Evolutionary conservation across 2,113 vertebrate species (phyloP).

Genomic region (Chitala chitala): DNA sequence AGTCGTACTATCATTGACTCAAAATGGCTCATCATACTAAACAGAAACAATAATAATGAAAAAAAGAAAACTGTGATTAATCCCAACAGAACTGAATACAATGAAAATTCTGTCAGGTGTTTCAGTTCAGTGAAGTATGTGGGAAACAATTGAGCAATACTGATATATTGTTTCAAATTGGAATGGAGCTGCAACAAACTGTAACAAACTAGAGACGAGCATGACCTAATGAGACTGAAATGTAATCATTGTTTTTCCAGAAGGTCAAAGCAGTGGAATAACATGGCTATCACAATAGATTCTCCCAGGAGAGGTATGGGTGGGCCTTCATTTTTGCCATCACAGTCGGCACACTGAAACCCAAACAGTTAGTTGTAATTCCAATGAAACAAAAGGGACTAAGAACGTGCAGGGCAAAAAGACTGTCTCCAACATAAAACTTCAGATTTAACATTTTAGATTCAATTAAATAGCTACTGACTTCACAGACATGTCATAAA

Average conservation of each 20-base stretch:
- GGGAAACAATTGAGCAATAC: no score
- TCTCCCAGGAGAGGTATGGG: conserved; percentile 29
- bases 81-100: not conserved
- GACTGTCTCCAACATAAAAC: no score
- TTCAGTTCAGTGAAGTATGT: conserved; percentile 19
- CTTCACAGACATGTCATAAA: no score
- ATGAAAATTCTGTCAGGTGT: not conserved
- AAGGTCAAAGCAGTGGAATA: conserved; percentile 32
- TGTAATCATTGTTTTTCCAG: conserved; percentile 48
- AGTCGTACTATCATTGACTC: no score
- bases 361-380: conserved; percentile 23
- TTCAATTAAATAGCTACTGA: conserved; percentile 1
- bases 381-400: conserved; percentile 14
- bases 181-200: conserved; percentile 42
- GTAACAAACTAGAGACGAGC: conserved; percentile 34
- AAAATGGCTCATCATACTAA: no score
- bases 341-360: conserved; percentile 24
- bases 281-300: conserved; percentile 36
- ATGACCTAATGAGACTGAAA: conserved; percentile 31
- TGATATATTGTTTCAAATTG: conserved; percentile 56
- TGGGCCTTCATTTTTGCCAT: conserved; percentile 19
- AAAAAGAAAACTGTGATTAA: not conserved
- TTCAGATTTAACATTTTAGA: not conserved
- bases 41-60: not conserved
- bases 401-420: no score